Evolutionary conservation across 2,113 vertebrate species (phyloP).

Genomic region (Myotis lucifugus): DNA sequence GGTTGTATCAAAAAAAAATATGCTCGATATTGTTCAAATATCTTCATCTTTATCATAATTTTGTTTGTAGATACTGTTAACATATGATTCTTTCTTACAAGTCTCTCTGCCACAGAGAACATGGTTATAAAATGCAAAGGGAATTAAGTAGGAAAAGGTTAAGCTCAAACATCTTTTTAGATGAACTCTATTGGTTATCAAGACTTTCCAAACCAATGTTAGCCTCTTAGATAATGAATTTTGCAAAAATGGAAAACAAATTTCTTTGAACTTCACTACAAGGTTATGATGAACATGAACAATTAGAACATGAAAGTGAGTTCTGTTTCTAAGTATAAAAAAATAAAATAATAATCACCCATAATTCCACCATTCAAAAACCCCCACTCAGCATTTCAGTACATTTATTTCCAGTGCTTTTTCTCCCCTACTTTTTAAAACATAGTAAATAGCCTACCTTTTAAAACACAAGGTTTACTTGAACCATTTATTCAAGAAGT

Average conservation of each 20-base stretch:
- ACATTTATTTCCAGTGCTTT: slow-evolving; percentile 20
- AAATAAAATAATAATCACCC: slow-evolving; percentile 9
- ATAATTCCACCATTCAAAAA: slow-evolving; percentile 7
- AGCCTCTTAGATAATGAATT: neutral
- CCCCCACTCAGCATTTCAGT: neutral
- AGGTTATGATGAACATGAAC: neutral
- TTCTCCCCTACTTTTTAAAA: neutral
- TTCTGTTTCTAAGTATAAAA: slow-evolving; percentile 31
- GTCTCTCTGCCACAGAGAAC: slow-evolving; percentile 19
- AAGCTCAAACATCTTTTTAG: neutral
- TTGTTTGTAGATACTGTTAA: neutral
- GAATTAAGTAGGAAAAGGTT: neutral
- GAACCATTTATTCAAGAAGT: slow-evolving; percentile 17
- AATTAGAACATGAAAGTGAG: slow-evolving; percentile 28
- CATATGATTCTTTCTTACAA: neutral
- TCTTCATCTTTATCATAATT: slow-evolving; percentile 18
- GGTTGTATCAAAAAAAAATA: neutral
- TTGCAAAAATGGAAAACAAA: neutral
- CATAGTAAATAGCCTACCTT: neutral
- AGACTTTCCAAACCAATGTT: slow-evolving; percentile 27
- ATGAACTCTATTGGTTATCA: neutral
- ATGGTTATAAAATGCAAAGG: neutral
- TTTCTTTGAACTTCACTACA: neutral
- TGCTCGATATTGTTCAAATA: neutral
- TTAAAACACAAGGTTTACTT: slow-evolving; percentile 15